Percentiles rank a stretch among this genome's conserved stretches.
phyloP scores from a whole-genome alignment of 2,113 vertebrate genomes.

The Datnioides undecimradiatus region DNA sequence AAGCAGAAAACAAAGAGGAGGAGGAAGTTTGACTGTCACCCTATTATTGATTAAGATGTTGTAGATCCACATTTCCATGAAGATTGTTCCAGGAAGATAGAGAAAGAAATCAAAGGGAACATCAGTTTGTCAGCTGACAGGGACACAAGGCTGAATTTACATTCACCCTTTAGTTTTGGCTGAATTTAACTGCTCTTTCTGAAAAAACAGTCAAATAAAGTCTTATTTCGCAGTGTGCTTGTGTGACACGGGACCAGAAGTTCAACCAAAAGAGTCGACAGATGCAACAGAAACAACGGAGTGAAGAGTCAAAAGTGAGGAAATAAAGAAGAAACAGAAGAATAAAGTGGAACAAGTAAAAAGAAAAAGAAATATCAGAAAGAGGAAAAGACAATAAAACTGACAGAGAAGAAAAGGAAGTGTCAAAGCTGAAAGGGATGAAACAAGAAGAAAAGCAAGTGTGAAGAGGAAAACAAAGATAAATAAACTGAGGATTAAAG shows the following conservation, averaged over 20 bases:
- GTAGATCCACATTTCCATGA: not conserved
- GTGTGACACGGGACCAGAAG: not conserved
- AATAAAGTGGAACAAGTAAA: not conserved
- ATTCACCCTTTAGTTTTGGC: not conserved
- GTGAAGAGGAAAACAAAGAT: not conserved
- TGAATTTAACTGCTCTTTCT: not conserved
- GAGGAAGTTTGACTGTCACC: not conserved
- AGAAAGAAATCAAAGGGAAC: not conserved
- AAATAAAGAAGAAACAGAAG: not conserved
- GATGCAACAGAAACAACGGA: not conserved
- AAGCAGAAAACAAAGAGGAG: not conserved
- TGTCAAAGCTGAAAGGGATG: slow-evolving; percentile 5
- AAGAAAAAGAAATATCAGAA: not conserved
- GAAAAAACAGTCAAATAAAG: not conserved
- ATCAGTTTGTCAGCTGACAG: not conserved
- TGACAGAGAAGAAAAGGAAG: not conserved
- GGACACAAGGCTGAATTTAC: not conserved
- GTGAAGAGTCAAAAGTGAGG: not conserved
- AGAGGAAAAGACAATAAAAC: not conserved
- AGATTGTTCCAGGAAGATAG: not conserved
- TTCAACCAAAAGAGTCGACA: not conserved
- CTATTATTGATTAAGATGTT: not conserved
- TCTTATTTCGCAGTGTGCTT: not conserved
- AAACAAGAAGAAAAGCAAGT: not conserved
- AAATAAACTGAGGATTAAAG: not conserved